A percentile compares a stretch with the other conserved stretches of the same genome.
Conservation (phyloP, 2,113 vertebrate species). For the zebrafish (Danio rerio) region GRCz12tu NC_133193.1:17810501-17811000, state of each 20-base stretch:
- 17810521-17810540: not conserved
- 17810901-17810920: no score
- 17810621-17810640: not conserved
- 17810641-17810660: conserved; percentile 23
- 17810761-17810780: not conserved
- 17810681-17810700: conserved; percentile 46
- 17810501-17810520: not conserved
- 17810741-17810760: conserved; percentile 11
- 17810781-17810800: not conserved
- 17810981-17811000: no score
- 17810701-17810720: conserved; percentile 5
- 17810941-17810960: no score
- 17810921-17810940: no score
- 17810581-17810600: conserved; percentile 9
- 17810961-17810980: no score
- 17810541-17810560: not conserved
- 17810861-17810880: no score
- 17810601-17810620: not conserved
- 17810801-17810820: not conserved
- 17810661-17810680: conserved; percentile 19
- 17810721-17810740: conserved; percentile 10
- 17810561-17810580: not conserved
- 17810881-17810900: no score
- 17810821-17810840: not conserved
- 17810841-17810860: not conserved